phyloP scores from a whole-genome alignment of 2,113 vertebrate species.

The Hippocampus abdominalis region DNA sequence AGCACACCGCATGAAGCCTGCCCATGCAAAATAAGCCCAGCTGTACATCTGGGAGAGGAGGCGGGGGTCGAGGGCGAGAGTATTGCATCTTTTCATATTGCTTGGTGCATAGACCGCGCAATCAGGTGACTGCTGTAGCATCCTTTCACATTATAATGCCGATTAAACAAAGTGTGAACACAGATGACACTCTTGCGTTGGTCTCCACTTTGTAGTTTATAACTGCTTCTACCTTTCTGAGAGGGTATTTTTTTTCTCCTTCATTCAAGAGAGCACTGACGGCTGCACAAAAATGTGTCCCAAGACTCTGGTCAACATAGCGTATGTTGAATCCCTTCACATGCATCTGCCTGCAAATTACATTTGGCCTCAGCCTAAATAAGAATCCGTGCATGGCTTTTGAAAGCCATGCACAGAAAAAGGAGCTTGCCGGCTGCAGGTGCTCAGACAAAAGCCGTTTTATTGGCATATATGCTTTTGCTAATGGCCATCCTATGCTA shows the following conservation, averaged over 20 bases:
- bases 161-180: neutral
- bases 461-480: constrained; percentile 6
- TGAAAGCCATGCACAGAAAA: neutral
- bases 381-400: too few relatives aligned
- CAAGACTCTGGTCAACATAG: too few relatives aligned
- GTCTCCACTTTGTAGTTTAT: neutral
- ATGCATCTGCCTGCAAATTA: too few relatives aligned
- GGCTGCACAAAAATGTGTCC: neutral
- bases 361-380: too few relatives aligned
- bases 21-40: constrained; percentile 58
- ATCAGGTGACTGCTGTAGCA: constrained; percentile 13
- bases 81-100: constrained; percentile 32
- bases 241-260: neutral
- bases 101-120: constrained; percentile 17
- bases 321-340: too few relatives aligned
- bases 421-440: neutral
- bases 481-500: constrained; percentile 4
- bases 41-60: constrained; percentile 40
- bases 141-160: constrained; percentile 4
- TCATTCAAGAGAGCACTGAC: neutral
- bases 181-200: neutral
- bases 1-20: constrained; percentile 52
- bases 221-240: neutral
- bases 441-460: constrained; percentile 5
- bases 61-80: constrained; percentile 11